phyloP scores from a whole-genome alignment of 2,888 invertebrate genomes.

The Papilio elwesi region DNA sequence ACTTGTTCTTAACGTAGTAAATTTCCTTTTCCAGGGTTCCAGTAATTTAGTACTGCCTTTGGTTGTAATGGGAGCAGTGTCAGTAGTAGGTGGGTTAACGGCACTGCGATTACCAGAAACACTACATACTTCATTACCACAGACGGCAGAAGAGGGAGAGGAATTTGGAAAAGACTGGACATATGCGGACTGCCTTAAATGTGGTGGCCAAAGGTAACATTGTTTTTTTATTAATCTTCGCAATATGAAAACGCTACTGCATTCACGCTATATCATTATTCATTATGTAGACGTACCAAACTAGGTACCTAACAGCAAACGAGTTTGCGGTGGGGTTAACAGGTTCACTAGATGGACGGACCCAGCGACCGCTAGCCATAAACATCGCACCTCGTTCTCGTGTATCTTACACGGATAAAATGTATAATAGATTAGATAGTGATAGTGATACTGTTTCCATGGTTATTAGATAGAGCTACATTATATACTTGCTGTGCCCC shows the following conservation, averaged over 20 bases:
- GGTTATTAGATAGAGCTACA: no score
- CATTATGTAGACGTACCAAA: no score
- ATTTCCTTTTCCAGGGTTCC: conserved; percentile 86
- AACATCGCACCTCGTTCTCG: no score
- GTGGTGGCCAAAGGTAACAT: conserved; percentile 87
- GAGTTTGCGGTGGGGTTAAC: no score
- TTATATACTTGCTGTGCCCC: no score
- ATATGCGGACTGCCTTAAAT: conserved; percentile 88
- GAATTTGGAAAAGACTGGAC: conserved; percentile 93
- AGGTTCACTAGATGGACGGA: no score
- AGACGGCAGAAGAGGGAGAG: conserved; percentile 95
- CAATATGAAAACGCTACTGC: neutral
- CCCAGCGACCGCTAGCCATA: no score
- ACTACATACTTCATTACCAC: conserved; percentile 91
- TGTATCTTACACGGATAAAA: no score
- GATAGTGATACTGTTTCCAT: no score
- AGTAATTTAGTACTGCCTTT: conserved; percentile 92
- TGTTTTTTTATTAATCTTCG: neutral
- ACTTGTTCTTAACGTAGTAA: neutral
- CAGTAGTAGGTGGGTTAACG: conserved; percentile 91
- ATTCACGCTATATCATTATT: neutral
- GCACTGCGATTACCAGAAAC: conserved; percentile 94
- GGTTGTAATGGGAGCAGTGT: conserved; percentile 92
- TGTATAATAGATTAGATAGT: no score
- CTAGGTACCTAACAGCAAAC: no score